Evolutionary conservation across 2,113 vertebrate species (phyloP).

Genomic region (Thermophis baileyi): DNA sequence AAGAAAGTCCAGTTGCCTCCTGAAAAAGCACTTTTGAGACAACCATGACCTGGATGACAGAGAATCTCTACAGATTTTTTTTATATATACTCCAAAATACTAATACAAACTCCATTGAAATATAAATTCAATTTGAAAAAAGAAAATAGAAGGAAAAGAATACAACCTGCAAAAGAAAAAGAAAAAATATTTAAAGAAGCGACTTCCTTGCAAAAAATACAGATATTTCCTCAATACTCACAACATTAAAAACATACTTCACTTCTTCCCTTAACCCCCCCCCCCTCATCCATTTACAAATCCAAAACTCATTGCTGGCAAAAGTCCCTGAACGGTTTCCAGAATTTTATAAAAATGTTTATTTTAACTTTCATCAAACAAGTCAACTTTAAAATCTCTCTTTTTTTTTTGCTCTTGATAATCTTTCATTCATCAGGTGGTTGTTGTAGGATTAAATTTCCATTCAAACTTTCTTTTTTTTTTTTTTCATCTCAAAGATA

Average conservation of each 20-base stretch:
- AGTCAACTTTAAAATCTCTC: not conserved
- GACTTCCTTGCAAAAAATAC: not conserved
- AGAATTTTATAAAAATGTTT: not conserved
- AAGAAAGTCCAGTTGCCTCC: no score
- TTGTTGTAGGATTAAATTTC: not conserved
- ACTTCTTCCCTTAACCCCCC: not conserved
- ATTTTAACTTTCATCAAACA: not conserved
- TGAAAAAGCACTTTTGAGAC: no score
- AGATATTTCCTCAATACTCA: not conserved
- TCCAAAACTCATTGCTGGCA: not conserved
- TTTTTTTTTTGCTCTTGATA: not conserved
- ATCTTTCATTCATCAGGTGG: not conserved
- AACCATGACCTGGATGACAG: no score
- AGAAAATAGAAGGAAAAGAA: not conserved
- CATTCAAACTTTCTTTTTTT: not conserved
- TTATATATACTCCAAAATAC: not conserved
- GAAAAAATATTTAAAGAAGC: not conserved
- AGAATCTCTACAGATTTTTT: no score
- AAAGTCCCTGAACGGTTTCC: not conserved
- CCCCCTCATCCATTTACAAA: not conserved
- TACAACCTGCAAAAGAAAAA: not conserved
- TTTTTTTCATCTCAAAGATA: not conserved
- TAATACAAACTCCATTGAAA: not conserved
- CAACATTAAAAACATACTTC: not conserved
- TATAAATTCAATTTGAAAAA: not conserved